Percentiles rank a stretch among this genome's conserved stretches.
phyloP scores from a whole-genome alignment of 2,113 vertebrate genomes.

The Falco punctatus region DNA sequence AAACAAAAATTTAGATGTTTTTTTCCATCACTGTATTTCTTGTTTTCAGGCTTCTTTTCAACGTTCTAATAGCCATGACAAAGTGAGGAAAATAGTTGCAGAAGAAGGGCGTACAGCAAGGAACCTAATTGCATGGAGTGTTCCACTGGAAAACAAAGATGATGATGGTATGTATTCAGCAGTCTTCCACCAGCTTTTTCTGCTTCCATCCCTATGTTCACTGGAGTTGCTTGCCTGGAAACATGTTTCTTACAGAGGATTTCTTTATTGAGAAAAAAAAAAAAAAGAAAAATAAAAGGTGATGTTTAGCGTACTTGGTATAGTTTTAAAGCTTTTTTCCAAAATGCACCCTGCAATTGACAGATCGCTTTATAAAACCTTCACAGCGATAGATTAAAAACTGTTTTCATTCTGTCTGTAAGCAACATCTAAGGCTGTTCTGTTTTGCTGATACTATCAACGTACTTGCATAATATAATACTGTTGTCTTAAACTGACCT shows the following conservation, averaged over 20 bases:
- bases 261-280: neutral
- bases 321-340: neutral
- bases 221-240: neutral
- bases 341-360: neutral
- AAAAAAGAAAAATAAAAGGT: neutral
- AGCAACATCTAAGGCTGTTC: neutral
- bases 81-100: conserved; percentile 96
- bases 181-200: neutral
- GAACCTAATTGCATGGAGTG: conserved; percentile 96
- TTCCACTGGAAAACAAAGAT: conserved; percentile 93
- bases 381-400: neutral
- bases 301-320: neutral
- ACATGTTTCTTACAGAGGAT: neutral
- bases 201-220: neutral
- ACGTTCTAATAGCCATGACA: conserved; percentile 96
- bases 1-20: neutral
- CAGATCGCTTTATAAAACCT: neutral
- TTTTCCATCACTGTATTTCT: neutral
- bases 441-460: neutral
- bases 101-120: conserved; percentile 95
- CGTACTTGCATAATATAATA: neutral
- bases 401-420: neutral
- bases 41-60: conserved; percentile 90
- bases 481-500: neutral
- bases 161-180: conserved; percentile 85